Percentiles rank a stretch among this genome's conserved stretches.
Conservation (phyloP, 2,113 vertebrate genomes). For the Cottus gobio region DNA sequence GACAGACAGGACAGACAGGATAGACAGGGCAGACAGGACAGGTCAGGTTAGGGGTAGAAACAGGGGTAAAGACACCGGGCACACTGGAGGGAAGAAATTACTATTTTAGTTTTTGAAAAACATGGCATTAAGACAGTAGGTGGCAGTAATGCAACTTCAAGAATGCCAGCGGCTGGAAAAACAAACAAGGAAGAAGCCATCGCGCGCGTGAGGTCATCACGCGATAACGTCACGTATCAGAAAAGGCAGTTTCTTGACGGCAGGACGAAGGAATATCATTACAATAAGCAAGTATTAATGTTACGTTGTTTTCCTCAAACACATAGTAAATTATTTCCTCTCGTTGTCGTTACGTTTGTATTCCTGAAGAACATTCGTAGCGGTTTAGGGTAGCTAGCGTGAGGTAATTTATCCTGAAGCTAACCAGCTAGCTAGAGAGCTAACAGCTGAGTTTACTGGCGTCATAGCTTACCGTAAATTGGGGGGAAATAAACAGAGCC, state of each 20-base stretch:
- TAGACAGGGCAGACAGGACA: too few relatives aligned
- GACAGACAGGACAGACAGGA: too few relatives aligned
- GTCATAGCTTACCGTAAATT: not conserved
- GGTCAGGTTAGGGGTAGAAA: too few relatives aligned
- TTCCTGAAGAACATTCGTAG: not conserved
- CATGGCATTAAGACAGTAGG: not conserved
- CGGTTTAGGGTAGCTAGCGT: not conserved
- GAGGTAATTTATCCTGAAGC: not conserved
- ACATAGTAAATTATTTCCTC: not conserved
- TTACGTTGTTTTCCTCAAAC: not conserved
- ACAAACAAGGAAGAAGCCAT: too few relatives aligned
- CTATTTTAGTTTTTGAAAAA: too few relatives aligned
- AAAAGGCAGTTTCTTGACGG: slow-evolving; percentile 30
- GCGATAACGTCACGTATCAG: slow-evolving; percentile 36
- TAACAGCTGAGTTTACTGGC: slow-evolving; percentile 21
- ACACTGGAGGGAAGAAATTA: too few relatives aligned
- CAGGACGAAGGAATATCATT: not conserved
- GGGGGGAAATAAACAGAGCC: not conserved
- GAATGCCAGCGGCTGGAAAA: not conserved
- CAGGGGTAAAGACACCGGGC: too few relatives aligned
- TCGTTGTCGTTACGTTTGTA: rapidly evolving
- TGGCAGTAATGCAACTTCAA: not conserved
- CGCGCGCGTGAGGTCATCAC: not conserved
- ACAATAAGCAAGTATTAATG: slow-evolving; percentile 44
- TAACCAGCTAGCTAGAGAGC: slow-evolving; percentile 40